These are phyloP conservation scores for Drosophila malerkotliana DNA, from an alignment of 1,140 invertebrate species.

Conservation along the genomic window DNA sequence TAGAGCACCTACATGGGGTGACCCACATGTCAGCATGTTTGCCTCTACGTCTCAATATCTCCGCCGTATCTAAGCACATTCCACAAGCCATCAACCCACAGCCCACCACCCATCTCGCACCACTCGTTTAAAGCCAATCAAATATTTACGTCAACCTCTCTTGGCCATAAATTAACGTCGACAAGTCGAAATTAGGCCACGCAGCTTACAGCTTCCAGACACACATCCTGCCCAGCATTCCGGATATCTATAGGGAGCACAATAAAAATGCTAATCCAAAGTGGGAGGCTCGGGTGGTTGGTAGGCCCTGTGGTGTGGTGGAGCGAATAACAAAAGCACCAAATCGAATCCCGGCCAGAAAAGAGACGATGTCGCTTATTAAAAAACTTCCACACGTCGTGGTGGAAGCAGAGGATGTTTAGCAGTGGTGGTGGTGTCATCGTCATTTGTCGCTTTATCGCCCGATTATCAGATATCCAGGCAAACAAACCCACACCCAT, in stretches of 20 bases:
- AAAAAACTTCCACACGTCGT: conserved; percentile 53
- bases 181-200: conserved; percentile 67
- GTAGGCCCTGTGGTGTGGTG: neutral
- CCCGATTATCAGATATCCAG: conserved; percentile 60
- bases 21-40: conserved; percentile 33
- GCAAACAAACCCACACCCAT: conserved; percentile 22
- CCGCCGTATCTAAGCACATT: neutral
- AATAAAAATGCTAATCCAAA: conserved; percentile 76
- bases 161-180: conserved; percentile 68
- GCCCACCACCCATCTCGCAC: neutral
- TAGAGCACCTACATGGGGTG: conserved; percentile 7
- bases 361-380: conserved; percentile 48
- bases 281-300: conserved; percentile 26
- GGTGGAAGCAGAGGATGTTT: neutral
- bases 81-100: neutral
- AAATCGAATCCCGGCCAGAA: conserved; percentile 29
- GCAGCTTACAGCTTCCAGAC: conserved; percentile 16
- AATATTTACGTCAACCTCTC: conserved; percentile 65
- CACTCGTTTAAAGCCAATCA: conserved; percentile 60
- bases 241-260: conserved; percentile 25
- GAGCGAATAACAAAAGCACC: conserved; percentile 47
- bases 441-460: conserved; percentile 72
- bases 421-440: conserved; percentile 23
- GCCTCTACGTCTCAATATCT: conserved; percentile 17
- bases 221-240: conserved; percentile 55